Evolutionary conservation across 30 jellyfish, hydroid and myxozoan genomes (phyloP), one percentile per base, ranked within the genome.

Genomic region (Catostylus mosaicus): DNA sequence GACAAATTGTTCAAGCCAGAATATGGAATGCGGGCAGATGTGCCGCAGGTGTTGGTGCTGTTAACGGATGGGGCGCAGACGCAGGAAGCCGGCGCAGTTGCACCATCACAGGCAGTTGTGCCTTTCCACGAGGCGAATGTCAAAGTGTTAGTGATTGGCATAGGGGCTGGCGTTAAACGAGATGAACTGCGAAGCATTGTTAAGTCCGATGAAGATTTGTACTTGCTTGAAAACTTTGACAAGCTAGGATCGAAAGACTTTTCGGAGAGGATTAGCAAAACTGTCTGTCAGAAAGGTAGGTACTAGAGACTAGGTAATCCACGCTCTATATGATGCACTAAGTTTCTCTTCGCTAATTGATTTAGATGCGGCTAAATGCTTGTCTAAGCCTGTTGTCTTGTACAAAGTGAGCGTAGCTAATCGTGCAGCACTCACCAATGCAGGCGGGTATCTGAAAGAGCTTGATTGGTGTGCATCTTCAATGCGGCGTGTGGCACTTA

Each of bases 1-100:
- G 69, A 69, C 26, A 74, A 46, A 34, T 22, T 84, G 62, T 72
- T 84, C 83, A 73, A 24, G 69, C 77, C 77, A 19, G 78, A 57
- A 11, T 52, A 84, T 47, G 94, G 94, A 19, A 51, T 82, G 86
- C 67, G 92, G 38, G 30, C 32, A 14, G 86, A 82, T 27, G 92
- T 54, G 24, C 86, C 92, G 38, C 85, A 71, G 37, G 92, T 82
- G 19, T 34, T 84, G 31, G 38, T 84, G 47, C 38, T 84, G 64
- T 67, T 84, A 59, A 84, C 94, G 38, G 88, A 84, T 29, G 88
- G 88, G 23, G 76, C 34, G 33, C 88, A 84, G 76, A 33, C 94
- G 29, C 46, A 30, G 26, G 77, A 52, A 18, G 22, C 37, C 14
- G 88, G 40, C 29, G 82, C 88, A 8, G 67, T 71, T 35, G 35